Evolutionary conservation across 2,888 invertebrate genomes (phyloP), one percentile per base, ranked within the genome.

Genomic region (Anaspis maculata): DNA sequence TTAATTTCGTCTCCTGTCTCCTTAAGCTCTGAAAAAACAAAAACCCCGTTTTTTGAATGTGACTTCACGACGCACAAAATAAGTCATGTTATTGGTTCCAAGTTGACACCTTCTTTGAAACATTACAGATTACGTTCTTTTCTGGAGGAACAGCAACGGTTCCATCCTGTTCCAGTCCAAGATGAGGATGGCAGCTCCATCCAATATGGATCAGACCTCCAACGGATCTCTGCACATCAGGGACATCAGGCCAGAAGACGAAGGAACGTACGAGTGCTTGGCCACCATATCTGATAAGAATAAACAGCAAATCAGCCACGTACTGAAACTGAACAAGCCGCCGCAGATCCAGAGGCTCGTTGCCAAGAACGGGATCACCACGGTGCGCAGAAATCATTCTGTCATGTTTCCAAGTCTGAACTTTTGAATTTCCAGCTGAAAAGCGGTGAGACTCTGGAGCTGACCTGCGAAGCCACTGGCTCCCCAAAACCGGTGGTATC

Each of bases 401-500:
- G n/a, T n/a, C n/a, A n/a, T n/a, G n/a, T n/a, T n/a, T n/a, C n/a
- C n/a, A n/a, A n/a, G n/a, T n/a, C n/a, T n/a, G n/a, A n/a, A n/a
- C n/a, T n/a, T n/a, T n/a, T n/a, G n/a, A n/a, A n/a, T 15, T 54
- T 52, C 16, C 32, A 64, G 62, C 53, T 63, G 12, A 49, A 53
- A 37, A 49, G 56, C 32, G 68, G 67, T 6, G 61, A 62, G 3
- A 53, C 60, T 1, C 51, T 68, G 22, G 57, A 51, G 7, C 42
- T 71, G 30, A 54, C 56, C 5, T 71, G 71, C 44, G 51, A 52
- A 10, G 67, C 64, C 2, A 53, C 47, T 2, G 71, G 70, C 19
- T 51, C 54, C 39, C 71, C 71, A 2, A 51, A 57, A 40, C 69
- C 71, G 1, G 57, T 45, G 11, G 62, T 70, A 25, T 57, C 57